These are phyloP conservation scores for Fabriciana adippe DNA, from an alignment of 2,888 invertebrate species.

Conservation along the genomic window DNA sequence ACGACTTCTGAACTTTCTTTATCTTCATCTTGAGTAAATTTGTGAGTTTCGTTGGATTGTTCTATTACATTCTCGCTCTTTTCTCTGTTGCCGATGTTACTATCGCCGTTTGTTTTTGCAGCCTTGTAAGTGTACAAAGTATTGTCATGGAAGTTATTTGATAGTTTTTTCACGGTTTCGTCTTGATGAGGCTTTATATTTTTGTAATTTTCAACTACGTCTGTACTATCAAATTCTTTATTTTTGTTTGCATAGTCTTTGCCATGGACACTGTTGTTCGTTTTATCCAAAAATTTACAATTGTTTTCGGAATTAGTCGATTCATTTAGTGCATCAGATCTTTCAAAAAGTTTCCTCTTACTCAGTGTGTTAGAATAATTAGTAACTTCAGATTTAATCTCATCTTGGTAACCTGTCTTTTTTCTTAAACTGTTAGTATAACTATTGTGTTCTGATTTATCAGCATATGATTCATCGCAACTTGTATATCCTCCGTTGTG, in stretches of 20 bases:
- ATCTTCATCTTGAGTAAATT: conserved; percentile 44
- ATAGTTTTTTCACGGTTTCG: conserved; percentile 53
- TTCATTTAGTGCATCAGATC: conserved; percentile 50
- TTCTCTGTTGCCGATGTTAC: conserved; percentile 42
- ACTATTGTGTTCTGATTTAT: conserved; percentile 55
- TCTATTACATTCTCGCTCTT: conserved; percentile 41
- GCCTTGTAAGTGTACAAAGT: conserved; percentile 63
- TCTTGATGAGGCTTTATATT: conserved; percentile 46
- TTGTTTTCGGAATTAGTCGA: conserved; percentile 38
- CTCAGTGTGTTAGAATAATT: conserved; percentile 64
- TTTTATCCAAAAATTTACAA: conserved; percentile 32
- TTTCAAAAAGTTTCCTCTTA: conserved; percentile 72
- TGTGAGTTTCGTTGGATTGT: conserved; percentile 37
- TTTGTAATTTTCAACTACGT: conserved; percentile 47
- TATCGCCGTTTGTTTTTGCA: conserved; percentile 40
- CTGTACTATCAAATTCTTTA: conserved; percentile 40
- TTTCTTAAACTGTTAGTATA: conserved; percentile 58
- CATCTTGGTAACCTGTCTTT: conserved; percentile 51
- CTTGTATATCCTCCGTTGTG: conserved; percentile 58
- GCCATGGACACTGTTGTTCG: conserved; percentile 31
- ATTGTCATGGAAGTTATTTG: conserved; percentile 64
- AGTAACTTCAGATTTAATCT: conserved; percentile 55
- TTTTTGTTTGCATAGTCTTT: conserved; percentile 35
- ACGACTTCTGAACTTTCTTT: conserved; percentile 59
- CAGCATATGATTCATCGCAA: conserved; percentile 58